Evolutionary conservation across 2,888 invertebrate genomes (phyloP).

Genomic region (Amblyjoppa fuscipennis): DNA sequence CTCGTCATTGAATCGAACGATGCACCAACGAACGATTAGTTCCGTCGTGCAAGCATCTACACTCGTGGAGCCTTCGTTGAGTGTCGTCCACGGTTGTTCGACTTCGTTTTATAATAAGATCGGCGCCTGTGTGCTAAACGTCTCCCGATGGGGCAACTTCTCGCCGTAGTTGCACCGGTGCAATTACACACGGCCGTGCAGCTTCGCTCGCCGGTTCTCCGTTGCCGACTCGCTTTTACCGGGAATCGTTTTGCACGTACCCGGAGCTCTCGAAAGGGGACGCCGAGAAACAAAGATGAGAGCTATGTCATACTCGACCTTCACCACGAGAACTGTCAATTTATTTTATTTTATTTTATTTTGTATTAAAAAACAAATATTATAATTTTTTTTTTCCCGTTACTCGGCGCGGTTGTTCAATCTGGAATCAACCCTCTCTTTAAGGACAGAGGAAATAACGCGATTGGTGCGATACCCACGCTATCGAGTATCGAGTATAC

Average conservation of each 20-base stretch:
- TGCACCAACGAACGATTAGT: conserved; percentile 46
- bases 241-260: conserved; percentile 12
- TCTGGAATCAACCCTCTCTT: too few relatives aligned
- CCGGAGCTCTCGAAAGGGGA: conserved; percentile 2
- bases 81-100: conserved; percentile 10
- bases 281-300: not conserved
- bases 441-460: too few relatives aligned
- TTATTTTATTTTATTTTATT: not conserved
- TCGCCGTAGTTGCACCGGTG: conserved; percentile 30
- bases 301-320: conserved; percentile 12
- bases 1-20: conserved; percentile 34
- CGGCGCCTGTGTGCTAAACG: conserved; percentile 11
- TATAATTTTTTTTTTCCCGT: too few relatives aligned
- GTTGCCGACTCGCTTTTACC: conserved; percentile 11
- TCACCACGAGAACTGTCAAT: not conserved
- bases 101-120: conserved; percentile 35
- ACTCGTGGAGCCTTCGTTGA: conserved; percentile 2
- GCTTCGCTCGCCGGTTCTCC: not conserved
- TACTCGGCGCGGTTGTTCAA: too few relatives aligned
- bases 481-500: too few relatives aligned
- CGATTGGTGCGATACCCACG: too few relatives aligned
- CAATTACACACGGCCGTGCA: conserved; percentile 18
- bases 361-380: not conserved
- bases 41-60: conserved; percentile 30
- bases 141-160: conserved; percentile 26